Conservation (phyloP, 2,113 vertebrate genomes). For the Eurypyga helias region DNA sequence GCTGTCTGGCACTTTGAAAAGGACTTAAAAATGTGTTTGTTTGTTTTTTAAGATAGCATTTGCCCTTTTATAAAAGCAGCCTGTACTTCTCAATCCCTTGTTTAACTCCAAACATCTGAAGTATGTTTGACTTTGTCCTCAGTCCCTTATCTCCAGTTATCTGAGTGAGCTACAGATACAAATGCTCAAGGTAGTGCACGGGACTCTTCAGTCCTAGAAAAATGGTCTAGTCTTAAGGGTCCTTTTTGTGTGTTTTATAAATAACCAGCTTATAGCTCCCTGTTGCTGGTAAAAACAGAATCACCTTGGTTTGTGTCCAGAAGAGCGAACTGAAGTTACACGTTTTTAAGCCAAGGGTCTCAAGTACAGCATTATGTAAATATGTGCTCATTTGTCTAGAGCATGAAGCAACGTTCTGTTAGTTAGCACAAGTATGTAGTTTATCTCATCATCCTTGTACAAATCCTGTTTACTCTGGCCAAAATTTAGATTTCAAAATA, state of each 20-base stretch:
- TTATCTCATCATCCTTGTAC: conserved; percentile 50
- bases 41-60: conserved; percentile 41
- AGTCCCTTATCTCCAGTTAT: background rate
- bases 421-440: background rate
- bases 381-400: background rate
- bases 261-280: background rate
- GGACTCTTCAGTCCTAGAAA: background rate
- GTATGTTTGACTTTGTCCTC: conserved; percentile 51
- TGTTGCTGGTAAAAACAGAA: background rate
- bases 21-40: conserved; percentile 8
- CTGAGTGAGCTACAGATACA: background rate
- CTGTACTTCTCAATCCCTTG: background rate
- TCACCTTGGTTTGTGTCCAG: background rate
- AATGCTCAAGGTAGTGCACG: background rate
- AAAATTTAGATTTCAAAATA: conserved; percentile 37
- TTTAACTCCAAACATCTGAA: conserved; percentile 29
- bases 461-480: conserved; percentile 28
- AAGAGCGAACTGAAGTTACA: background rate
- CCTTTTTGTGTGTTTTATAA: background rate
- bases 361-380: conserved; percentile 10
- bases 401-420: conserved; percentile 38
- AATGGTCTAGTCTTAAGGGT: background rate
- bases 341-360: background rate
- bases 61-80: conserved; percentile 26
- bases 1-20: conserved; percentile 15